These are phyloP conservation scores for Aplysia californica DNA, from an alignment of 1,140 invertebrate genomes.

Conservation along the genomic window DNA sequence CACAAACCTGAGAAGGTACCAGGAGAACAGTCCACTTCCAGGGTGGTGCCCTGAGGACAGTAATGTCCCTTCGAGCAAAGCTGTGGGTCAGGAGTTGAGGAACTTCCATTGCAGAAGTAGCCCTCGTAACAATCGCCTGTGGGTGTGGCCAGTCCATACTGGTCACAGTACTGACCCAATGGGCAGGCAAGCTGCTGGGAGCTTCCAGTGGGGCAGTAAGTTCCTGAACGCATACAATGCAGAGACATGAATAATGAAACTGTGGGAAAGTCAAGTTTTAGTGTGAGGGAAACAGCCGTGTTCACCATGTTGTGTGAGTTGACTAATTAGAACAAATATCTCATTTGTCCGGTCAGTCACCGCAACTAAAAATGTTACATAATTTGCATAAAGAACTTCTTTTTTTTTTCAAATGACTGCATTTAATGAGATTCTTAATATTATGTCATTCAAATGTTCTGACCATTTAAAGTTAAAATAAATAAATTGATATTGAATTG, in stretches of 20 bases:
- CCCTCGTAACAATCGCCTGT: slow-evolving; percentile 58
- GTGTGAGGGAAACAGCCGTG: too few species aligned
- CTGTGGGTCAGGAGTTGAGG: slow-evolving; percentile 44
- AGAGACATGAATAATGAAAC: not conserved
- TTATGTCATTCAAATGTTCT: too few species aligned
- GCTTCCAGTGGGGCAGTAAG: slow-evolving; percentile 56
- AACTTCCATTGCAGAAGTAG: slow-evolving; percentile 61
- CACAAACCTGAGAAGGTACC: slow-evolving; percentile 61
- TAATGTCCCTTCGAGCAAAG: slow-evolving; percentile 55
- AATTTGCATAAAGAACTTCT: too few species aligned
- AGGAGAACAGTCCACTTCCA: slow-evolving; percentile 50
- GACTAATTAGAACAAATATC: too few species aligned
- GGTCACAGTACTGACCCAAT: slow-evolving; percentile 59
- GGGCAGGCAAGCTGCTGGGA: slow-evolving; percentile 50
- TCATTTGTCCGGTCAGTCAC: too few species aligned
- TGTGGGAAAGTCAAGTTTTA: too few species aligned
- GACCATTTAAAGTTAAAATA: too few species aligned
- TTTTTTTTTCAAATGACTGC: too few species aligned
- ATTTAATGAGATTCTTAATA: too few species aligned
- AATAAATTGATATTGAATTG: too few species aligned
- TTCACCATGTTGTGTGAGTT: too few species aligned
- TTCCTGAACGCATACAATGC: slow-evolving; percentile 41
- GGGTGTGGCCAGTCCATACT: slow-evolving; percentile 43
- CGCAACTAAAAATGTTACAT: too few species aligned
- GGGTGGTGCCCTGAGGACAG: slow-evolving; percentile 55